phyloP scores from a whole-genome alignment of 2,113 vertebrate species.

The Paralichthys olivaceus region DNA sequence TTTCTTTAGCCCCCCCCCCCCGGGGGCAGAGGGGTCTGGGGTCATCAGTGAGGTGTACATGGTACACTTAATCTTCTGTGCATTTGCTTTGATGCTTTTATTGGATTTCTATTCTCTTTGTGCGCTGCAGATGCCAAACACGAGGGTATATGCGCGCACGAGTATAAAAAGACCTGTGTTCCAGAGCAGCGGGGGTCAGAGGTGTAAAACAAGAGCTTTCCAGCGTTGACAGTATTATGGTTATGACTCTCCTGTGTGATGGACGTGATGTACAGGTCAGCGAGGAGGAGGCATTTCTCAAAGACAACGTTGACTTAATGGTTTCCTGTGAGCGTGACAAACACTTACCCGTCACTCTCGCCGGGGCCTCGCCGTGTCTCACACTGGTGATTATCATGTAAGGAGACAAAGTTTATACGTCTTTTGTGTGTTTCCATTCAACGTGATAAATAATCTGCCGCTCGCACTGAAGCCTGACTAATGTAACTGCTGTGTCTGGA shows the following conservation, averaged over 20 bases:
- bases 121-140: conserved; percentile 26
- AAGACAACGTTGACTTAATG: conserved; percentile 33
- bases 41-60: background rate
- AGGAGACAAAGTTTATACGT: background rate
- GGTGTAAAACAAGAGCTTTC: conserved; percentile 16
- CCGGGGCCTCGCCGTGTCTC: background rate
- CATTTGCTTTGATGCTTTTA: conserved; percentile 26
- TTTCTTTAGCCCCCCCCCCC: background rate
- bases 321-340: conserved; percentile 12
- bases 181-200: conserved; percentile 36
- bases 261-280: conserved; percentile 29
- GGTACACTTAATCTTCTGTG: background rate
- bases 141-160: background rate
- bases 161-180: background rate
- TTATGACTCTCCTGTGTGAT: conserved; percentile 48
- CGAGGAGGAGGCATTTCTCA: conserved; percentile 4
- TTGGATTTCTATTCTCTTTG: background rate
- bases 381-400: background rate
- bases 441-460: background rate
- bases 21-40: background rate
- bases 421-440: background rate
- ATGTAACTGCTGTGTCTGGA: conserved; percentile 1
- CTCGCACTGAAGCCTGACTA: background rate
- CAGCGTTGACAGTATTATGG: conserved; percentile 19
- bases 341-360: background rate